phyloP scores from a whole-genome alignment of 2,888 invertebrate genomes.

The Petrolisthes cinctipes region DNA sequence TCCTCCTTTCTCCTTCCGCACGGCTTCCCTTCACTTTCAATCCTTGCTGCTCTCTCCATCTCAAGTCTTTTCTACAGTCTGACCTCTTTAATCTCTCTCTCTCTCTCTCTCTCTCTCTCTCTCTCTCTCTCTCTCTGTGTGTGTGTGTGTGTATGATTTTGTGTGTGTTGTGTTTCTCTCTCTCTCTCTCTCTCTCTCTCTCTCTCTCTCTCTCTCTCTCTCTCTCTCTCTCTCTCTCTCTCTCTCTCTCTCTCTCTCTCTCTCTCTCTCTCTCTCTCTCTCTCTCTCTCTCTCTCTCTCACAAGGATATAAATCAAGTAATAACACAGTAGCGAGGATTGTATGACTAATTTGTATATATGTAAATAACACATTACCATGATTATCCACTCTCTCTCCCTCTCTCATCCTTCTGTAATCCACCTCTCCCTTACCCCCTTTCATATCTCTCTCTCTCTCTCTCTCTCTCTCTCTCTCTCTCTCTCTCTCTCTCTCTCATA shows the following conservation, averaged over 20 bases:
- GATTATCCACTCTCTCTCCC: neutral
- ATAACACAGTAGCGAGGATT: too few species aligned
- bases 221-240: too few species aligned
- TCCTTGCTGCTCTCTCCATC: too few species aligned
- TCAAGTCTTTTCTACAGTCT: neutral
- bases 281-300: too few species aligned
- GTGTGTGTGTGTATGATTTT: too few species aligned
- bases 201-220: neutral
- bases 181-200: neutral
- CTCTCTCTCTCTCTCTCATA: neutral
- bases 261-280: too few species aligned
- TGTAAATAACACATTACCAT: too few species aligned
- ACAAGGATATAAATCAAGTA: too few species aligned
- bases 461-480: too few species aligned
- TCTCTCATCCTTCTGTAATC: neutral
- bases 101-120: conserved; percentile 15
- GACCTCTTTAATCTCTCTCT: neutral
- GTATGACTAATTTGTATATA: too few species aligned
- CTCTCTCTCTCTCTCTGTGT: conserved; percentile 15
- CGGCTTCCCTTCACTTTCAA: neutral
- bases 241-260: too few species aligned
- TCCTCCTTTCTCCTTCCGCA: neutral
- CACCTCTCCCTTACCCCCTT: neutral
- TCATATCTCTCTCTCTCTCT: neutral
- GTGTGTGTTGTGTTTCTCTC: too few species aligned